phyloP scores from a whole-genome alignment of 2,113 vertebrate species.

The Silurus meridionalis region DNA sequence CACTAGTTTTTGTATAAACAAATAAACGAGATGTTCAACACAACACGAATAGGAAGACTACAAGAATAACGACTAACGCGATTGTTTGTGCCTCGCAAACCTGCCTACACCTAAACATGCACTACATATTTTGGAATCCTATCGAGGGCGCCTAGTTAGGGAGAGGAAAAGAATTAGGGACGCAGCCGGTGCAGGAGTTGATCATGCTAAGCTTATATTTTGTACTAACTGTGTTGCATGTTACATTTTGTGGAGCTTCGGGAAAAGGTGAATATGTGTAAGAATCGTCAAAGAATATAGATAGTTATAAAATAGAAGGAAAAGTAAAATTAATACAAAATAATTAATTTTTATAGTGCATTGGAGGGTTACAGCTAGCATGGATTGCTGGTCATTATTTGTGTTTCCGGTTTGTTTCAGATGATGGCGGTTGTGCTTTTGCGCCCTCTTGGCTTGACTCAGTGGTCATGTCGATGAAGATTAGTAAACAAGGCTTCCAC shows the following conservation, averaged over 20 bases:
- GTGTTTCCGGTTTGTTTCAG: constrained; percentile 39
- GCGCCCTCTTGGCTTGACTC: constrained; percentile 56
- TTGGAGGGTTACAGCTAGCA: neutral
- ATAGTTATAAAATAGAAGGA: neutral
- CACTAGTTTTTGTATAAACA: neutral
- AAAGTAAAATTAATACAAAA: neutral
- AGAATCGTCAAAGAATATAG: no score
- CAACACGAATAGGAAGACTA: neutral
- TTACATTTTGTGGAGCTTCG: constrained; percentile 14
- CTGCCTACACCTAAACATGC: neutral
- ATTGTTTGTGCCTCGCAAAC: neutral
- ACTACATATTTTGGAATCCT: neutral
- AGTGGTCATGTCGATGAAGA: constrained; percentile 60
- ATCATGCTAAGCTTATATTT: constrained; percentile 20
- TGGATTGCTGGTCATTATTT: no score
- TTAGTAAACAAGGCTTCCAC: constrained; percentile 73
- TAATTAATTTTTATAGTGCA: neutral
- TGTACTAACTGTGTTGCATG: neutral
- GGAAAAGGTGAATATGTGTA: constrained; percentile 40
- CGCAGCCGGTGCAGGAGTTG: neutral
- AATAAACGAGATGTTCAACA: neutral
- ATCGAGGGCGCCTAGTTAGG: neutral
- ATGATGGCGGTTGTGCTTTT: constrained; percentile 52
- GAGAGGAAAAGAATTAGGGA: neutral
- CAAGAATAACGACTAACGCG: neutral